phyloP scores from a whole-genome alignment of 2,888 invertebrate species.

The Luperina nickerlii region DNA sequence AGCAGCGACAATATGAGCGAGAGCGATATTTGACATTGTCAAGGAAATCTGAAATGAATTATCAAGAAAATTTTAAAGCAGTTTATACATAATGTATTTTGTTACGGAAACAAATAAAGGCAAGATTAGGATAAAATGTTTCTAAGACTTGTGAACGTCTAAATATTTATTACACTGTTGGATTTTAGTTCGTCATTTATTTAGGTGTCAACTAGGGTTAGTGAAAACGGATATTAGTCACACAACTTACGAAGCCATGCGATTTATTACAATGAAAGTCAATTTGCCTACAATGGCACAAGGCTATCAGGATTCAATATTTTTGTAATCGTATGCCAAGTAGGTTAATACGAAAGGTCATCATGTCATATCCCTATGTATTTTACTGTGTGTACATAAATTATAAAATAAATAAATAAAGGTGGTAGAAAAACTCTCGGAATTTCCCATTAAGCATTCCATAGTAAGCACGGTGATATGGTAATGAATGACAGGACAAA shows the following conservation, averaged over 20 bases:
- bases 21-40: neutral
- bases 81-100: neutral
- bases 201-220: neutral
- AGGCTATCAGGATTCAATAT: constrained; percentile 2
- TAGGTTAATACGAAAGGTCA: constrained; percentile 22
- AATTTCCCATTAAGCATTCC: constrained; percentile 60
- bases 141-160: neutral
- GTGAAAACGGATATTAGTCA: neutral
- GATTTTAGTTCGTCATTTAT: neutral
- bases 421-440: constrained; percentile 43
- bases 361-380: too few species aligned
- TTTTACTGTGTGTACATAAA: too few species aligned
- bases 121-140: neutral
- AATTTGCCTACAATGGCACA: neutral
- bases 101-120: neutral
- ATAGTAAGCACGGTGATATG: constrained; percentile 51
- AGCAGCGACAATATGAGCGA: constrained; percentile 8
- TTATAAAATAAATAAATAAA: too few species aligned
- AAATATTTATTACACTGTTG: neutral
- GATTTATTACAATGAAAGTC: neutral
- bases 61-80: neutral
- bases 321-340: neutral
- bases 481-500: constrained; percentile 66
- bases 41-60: neutral
- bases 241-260: neutral